Evolutionary conservation across 2,888 invertebrate species (phyloP).

Genomic region (Willowsia nigromaculata): DNA sequence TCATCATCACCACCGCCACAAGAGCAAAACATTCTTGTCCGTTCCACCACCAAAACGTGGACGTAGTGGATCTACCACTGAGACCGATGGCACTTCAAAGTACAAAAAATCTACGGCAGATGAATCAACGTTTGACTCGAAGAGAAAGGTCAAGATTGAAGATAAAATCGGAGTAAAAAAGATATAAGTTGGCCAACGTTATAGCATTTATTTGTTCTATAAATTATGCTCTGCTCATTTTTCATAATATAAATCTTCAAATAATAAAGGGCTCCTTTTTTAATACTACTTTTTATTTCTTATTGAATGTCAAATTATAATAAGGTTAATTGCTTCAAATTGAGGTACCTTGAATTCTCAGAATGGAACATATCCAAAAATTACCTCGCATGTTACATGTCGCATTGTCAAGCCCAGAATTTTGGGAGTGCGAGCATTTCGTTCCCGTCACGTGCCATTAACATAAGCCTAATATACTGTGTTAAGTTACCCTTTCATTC

Average conservation of each 20-base stretch:
- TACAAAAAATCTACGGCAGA: background rate
- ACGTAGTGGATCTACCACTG: background rate
- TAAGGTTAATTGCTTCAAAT: too few relatives aligned
- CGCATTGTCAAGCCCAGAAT: background rate
- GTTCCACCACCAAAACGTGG: slow-evolving; percentile 20
- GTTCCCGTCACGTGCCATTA: background rate
- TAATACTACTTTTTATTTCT: too few relatives aligned
- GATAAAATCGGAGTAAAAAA: slow-evolving; percentile 26
- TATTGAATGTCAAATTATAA: too few relatives aligned
- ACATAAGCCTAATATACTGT: too few relatives aligned
- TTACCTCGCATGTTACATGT: background rate
- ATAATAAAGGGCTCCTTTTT: too few relatives aligned
- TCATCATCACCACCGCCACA: background rate
- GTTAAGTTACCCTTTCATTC: background rate
- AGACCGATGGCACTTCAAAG: background rate
- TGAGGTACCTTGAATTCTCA: background rate
- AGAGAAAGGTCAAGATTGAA: slow-evolving; percentile 13
- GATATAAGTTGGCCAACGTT: background rate
- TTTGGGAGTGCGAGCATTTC: background rate
- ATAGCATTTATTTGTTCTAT: too few relatives aligned
- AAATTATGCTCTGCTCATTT: too few relatives aligned
- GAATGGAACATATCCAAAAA: slow-evolving; percentile 19
- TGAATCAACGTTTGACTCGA: background rate
- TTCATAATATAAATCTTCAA: too few relatives aligned
- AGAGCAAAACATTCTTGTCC: slow-evolving; percentile 1